Evolutionary conservation across 2,888 invertebrate species (phyloP).

Genomic region (Microctonus aethiopoides): DNA sequence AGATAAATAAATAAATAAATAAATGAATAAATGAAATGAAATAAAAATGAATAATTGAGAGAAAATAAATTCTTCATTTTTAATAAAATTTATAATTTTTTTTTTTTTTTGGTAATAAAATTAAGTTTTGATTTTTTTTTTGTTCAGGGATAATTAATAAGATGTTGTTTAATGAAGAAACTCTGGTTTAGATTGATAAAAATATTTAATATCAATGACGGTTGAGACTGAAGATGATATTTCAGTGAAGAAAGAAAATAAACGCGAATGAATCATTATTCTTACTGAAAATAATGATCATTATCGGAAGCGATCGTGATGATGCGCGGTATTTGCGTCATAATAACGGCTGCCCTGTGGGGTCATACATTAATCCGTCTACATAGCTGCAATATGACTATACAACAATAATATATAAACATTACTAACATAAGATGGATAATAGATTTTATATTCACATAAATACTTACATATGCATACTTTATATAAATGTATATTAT

Average conservation of each 20-base stretch:
- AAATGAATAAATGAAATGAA: no score
- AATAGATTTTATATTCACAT: not conserved
- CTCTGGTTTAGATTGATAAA: not conserved
- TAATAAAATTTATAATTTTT: not conserved
- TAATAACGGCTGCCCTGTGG: constrained; percentile 29
- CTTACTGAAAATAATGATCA: not conserved
- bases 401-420: not conserved
- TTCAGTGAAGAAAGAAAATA: not conserved
- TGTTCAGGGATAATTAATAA: not conserved
- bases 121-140: no score
- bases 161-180: not conserved
- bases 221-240: not conserved
- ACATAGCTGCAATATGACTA: not conserved
- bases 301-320: constrained; percentile 30
- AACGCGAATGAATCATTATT: constrained; percentile 2
- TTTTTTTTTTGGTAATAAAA: not conserved
- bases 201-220: not conserved
- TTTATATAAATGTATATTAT: not conserved
- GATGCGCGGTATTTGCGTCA: constrained; percentile 20
- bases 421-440: not conserved
- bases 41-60: no score
- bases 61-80: not conserved
- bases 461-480: not conserved
- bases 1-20: no score
- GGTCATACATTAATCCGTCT: constrained; percentile 24